Conservation (phyloP, 2,888 invertebrate genomes). For the Cactoblastis cactorum region DNA sequence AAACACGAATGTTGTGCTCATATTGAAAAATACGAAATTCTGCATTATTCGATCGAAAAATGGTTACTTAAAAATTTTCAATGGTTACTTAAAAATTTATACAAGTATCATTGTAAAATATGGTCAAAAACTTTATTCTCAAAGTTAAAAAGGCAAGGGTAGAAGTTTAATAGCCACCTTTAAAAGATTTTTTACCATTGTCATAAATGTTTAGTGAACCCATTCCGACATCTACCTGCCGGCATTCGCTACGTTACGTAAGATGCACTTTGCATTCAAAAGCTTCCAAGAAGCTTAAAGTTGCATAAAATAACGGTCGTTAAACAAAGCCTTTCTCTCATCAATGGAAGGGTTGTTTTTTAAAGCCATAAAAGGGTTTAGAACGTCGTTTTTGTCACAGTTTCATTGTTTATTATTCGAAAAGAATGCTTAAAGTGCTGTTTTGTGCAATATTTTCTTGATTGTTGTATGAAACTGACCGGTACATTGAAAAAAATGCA, state of each 20-base stretch:
- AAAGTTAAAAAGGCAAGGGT: no score
- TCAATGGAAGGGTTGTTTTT: conserved; percentile 68
- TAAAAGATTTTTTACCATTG: conserved; percentile 6
- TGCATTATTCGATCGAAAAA: no score
- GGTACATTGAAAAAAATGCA: conserved; percentile 28
- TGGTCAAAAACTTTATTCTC: no score
- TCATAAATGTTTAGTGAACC: conserved; percentile 11
- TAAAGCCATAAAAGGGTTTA: conserved; percentile 65
- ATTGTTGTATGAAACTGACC: conserved; percentile 27
- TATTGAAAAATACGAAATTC: no score
- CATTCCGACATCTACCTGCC: conserved; percentile 10
- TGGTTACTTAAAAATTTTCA: no score
- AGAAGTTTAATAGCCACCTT: not conserved
- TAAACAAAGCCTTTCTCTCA: conserved; percentile 54
- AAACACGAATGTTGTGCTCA: no score
- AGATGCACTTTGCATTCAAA: conserved; percentile 12
- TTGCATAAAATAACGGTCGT: conserved; percentile 65
- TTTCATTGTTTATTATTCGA: conserved; percentile 59
- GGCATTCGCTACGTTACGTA: conserved; percentile 6
- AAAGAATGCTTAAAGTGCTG: conserved; percentile 56
- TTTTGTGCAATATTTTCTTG: conserved; percentile 45
- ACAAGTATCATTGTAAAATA: no score
- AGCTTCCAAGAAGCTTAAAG: conserved; percentile 50
- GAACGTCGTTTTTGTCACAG: conserved; percentile 59
- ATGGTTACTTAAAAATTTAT: no score